These are phyloP conservation scores for Selene dorsalis DNA, from an alignment of 2,797 vertebrate species.

Conservation along the genomic window DNA sequence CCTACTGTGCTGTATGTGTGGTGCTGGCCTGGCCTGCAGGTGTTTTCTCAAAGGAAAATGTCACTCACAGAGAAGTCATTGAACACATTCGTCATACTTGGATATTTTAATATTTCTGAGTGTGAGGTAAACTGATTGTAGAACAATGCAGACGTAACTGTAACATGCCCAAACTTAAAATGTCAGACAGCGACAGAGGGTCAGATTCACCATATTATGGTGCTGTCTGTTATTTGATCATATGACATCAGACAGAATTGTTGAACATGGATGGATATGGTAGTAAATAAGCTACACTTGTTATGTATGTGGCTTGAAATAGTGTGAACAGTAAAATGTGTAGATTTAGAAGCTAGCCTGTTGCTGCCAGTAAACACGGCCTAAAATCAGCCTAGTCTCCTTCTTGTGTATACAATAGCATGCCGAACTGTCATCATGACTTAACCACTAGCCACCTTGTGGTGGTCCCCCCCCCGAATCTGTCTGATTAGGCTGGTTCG, in stretches of 20 bases:
- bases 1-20: constrained; percentile 38
- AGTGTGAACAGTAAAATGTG: constrained; percentile 7
- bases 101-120: background rate
- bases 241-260: constrained; percentile 2
- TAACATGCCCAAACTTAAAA: constrained; percentile 7
- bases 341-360: constrained; percentile 1
- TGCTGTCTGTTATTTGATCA: constrained; percentile 6
- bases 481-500: constrained; percentile 39
- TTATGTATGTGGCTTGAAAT: constrained; percentile 20
- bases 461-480: constrained; percentile 26
- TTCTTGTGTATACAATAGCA: constrained; percentile 29
- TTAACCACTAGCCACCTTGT: constrained; percentile 22
- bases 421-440: constrained; percentile 25
- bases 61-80: constrained; percentile 44
- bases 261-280: background rate
- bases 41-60: constrained; percentile 62
- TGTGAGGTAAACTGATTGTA: constrained; percentile 16
- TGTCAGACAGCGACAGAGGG: background rate
- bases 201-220: constrained; percentile 11
- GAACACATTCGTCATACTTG: constrained; percentile 9
- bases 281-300: background rate
- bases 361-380: constrained; percentile 27
- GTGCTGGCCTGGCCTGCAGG: constrained; percentile 45
- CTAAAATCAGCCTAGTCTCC: background rate
- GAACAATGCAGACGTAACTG: constrained; percentile 14